These are phyloP conservation scores for Planiliza haematocheilus DNA, from an alignment of 2,113 vertebrate genomes.

Conservation along the genomic window DNA sequence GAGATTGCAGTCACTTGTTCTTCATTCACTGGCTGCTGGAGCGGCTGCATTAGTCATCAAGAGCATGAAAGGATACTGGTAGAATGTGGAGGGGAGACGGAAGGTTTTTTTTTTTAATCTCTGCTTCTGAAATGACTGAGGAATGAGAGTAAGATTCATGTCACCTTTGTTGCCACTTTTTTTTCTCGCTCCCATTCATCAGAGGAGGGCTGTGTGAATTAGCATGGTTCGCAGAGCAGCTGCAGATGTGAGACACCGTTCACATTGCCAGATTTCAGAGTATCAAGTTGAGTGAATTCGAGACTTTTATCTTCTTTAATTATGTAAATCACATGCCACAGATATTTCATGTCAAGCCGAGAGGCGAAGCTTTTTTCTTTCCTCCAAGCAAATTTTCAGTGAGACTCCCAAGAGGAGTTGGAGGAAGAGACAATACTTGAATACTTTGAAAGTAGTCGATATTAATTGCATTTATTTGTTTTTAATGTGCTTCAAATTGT, in stretches of 20 bases:
- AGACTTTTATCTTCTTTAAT: slow-evolving; percentile 79
- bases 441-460: slow-evolving; percentile 1
- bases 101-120: neutral
- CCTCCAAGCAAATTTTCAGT: slow-evolving; percentile 50
- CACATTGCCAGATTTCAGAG: slow-evolving; percentile 55
- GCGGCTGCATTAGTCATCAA: slow-evolving; percentile 56
- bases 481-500: neutral
- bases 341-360: slow-evolving; percentile 73
- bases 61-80: slow-evolving; percentile 37
- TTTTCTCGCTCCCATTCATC: slow-evolving; percentile 63
- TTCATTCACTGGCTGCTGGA: slow-evolving; percentile 35
- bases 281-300: slow-evolving; percentile 70
- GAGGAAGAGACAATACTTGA: slow-evolving; percentile 48
- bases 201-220: slow-evolving; percentile 60
- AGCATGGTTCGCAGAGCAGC: slow-evolving; percentile 67
- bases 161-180: slow-evolving; percentile 48
- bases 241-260: slow-evolving; percentile 66
- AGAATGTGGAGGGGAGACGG: slow-evolving; percentile 42
- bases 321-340: slow-evolving; percentile 79
- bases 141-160: slow-evolving; percentile 55
- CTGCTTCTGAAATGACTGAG: slow-evolving; percentile 42
- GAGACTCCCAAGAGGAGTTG: slow-evolving; percentile 37
- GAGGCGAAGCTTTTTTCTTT: slow-evolving; percentile 50
- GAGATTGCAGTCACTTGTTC: slow-evolving; percentile 28
- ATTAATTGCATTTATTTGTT: neutral